Base-by-base conservation (phyloP, 2,888 invertebrate species). In the Drosophila borborema region DNA sequence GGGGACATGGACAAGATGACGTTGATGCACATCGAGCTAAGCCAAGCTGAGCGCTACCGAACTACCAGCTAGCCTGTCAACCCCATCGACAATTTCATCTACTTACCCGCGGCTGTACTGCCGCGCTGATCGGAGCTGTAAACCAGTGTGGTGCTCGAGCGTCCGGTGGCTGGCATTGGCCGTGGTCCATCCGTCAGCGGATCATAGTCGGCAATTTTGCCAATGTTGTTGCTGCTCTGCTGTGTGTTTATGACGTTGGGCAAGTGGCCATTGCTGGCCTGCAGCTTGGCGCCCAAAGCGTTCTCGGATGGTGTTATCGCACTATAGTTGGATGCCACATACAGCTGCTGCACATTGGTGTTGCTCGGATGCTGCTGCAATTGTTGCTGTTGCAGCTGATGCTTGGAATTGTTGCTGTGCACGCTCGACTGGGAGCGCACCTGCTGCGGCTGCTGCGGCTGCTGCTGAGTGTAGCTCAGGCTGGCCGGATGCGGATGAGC, bases 91-190 rank as follows among this genome's bases (percentile, higher is more conserved):
- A n/a, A 12, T 41, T 31, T 3, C 2, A 2, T 36, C 2, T 60
- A 86, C 93, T 93, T 80, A 84, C 86, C 87, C 59, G 72, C 94
- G 94, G 96, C 95, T 94, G 95, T 95, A 92, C 95, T 94, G 77
- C 95, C 95, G 89, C 95, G 94, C 60, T 88, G 87, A 92, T 96
- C 96, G 51, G 96, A 96, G 84, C 97, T 97, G 93, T 97, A 98
- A 89, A 98, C 97, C 79, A 98, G 94, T 23, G 97, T 97, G 60
- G 97, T 96, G 5, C 96, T 96, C 86, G 96, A 96, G 85, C 97
- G 94, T 72, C 96, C 95, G 6, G 97, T 96, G 91, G 96, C 96
- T 1, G 96, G 96, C 72, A 95, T 94, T 56, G 94, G 94, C 74
- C 96, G 94, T 18, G 96, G 96, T 55, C 96, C 95, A 89, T 96